These are phyloP conservation scores for Atrichornis clamosus DNA, from an alignment of 2,113 vertebrate genomes.

Conservation along the genomic window DNA sequence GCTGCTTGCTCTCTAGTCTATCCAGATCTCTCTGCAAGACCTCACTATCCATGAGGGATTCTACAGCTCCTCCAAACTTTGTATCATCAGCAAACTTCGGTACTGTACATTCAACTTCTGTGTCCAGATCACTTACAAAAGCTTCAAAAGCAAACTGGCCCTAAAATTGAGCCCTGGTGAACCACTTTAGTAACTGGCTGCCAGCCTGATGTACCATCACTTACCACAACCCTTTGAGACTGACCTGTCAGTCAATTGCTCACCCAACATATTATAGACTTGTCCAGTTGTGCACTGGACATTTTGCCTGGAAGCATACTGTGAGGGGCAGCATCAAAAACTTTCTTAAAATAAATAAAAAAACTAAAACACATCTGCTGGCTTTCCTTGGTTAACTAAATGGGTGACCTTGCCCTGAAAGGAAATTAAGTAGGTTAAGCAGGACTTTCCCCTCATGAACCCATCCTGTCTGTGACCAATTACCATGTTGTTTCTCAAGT, in stretches of 20 bases:
- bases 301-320: not conserved
- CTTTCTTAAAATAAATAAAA: not conserved
- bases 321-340: not conserved
- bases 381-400: not conserved
- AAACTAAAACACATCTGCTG: not conserved
- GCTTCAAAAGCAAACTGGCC: not conserved
- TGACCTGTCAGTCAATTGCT: fast-evolving
- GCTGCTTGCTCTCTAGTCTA: not conserved
- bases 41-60: not conserved
- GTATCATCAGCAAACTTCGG: not conserved
- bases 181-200: not conserved
- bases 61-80: not conserved
- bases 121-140: not conserved
- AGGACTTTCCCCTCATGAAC: not conserved
- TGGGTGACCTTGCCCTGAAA: not conserved
- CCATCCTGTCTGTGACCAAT: not conserved
- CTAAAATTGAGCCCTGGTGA: not conserved
- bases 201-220: not conserved
- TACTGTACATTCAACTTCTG: not conserved
- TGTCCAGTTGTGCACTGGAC: not conserved
- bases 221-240: not conserved
- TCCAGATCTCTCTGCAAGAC: not conserved
- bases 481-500: not conserved
- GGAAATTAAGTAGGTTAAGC: not conserved
- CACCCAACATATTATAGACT: not conserved